These are phyloP conservation scores for Larimichthys polyactis DNA, from an alignment of 2,113 vertebrate species.

Conservation along the genomic window DNA sequence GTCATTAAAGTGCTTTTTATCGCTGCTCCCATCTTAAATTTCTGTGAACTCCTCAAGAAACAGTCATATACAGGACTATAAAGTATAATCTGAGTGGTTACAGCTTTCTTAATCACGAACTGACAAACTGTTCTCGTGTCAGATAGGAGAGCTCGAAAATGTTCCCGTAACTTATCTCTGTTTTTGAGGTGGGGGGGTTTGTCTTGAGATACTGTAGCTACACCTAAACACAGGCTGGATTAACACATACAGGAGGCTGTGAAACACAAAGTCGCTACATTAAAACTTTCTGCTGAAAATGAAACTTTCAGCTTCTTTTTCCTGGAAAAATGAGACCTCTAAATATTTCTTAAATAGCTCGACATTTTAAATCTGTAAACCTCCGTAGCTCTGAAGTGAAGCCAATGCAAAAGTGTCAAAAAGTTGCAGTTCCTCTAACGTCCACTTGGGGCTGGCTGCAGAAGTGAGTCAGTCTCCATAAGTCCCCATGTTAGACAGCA, in stretches of 20 bases:
- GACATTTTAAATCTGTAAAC: too few species aligned
- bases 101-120: constrained; percentile 73
- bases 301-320: background rate
- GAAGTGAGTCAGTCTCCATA: too few species aligned
- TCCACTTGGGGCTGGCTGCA: too few species aligned
- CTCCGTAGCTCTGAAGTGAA: too few species aligned
- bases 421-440: too few species aligned
- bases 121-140: constrained; percentile 66
- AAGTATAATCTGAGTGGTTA: constrained; percentile 82
- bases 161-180: constrained; percentile 28
- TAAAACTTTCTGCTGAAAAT: background rate
- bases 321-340: background rate
- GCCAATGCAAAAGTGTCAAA: too few species aligned
- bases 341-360: too few species aligned
- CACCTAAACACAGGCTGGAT: background rate
- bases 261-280: background rate
- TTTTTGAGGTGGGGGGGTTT: constrained; percentile 8
- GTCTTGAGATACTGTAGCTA: background rate
- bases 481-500: too few species aligned
- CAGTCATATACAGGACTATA: constrained; percentile 79
- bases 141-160: constrained; percentile 12
- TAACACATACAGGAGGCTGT: constrained; percentile 9
- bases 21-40: constrained; percentile 75
- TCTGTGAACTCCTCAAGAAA: constrained; percentile 80
- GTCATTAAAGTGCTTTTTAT: constrained; percentile 84